Percentiles rank a stretch among this genome's conserved stretches.
Conservation (phyloP, 2,888 invertebrate species). For the Lasioglossum villosulum region DNA sequence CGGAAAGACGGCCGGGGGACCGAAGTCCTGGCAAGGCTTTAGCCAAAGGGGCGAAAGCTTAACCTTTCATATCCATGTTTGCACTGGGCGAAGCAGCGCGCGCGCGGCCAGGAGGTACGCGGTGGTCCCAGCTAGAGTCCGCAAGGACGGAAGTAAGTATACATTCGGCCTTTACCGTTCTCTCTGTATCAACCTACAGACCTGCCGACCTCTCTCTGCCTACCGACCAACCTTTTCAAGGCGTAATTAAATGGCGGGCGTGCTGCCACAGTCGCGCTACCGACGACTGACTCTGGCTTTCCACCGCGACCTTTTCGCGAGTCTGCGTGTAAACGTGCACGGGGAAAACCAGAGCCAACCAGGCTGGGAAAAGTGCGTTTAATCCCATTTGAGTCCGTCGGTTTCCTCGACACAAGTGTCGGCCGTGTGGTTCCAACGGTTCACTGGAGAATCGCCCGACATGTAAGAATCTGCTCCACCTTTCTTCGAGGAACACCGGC, state of each 20-base stretch:
- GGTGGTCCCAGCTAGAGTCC: slow-evolving; percentile 46
- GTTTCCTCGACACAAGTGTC: slow-evolving; percentile 34
- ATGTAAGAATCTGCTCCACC: slow-evolving; percentile 51
- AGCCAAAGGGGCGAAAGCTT: slow-evolving; percentile 74
- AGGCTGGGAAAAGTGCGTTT: slow-evolving; percentile 63
- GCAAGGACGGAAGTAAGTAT: slow-evolving; percentile 74
- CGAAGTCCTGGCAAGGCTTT: slow-evolving; percentile 69
- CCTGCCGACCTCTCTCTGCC: slow-evolving; percentile 67
- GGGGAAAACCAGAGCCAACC: slow-evolving; percentile 27
- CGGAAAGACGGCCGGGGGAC: slow-evolving; percentile 51
- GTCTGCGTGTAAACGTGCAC: slow-evolving; percentile 59
- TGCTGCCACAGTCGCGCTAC: slow-evolving; percentile 24
- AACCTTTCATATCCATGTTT: slow-evolving; percentile 77
- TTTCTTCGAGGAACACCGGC: slow-evolving; percentile 23
- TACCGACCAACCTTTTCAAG: slow-evolving; percentile 74
- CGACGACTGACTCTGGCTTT: background rate
- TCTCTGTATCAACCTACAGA: slow-evolving; percentile 63
- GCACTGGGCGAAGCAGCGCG: slow-evolving; percentile 68
- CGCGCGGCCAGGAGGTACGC: slow-evolving; percentile 60
- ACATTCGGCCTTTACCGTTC: slow-evolving; percentile 68
- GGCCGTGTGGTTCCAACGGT: slow-evolving; percentile 43
- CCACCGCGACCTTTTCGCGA: slow-evolving; percentile 56
- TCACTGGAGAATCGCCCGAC: slow-evolving; percentile 60
- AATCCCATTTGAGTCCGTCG: slow-evolving; percentile 63
- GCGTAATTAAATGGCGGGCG: slow-evolving; percentile 77